These are phyloP conservation scores for Origma solitaria DNA, from an alignment of 2,113 vertebrate species.

Conservation along the genomic window DNA sequence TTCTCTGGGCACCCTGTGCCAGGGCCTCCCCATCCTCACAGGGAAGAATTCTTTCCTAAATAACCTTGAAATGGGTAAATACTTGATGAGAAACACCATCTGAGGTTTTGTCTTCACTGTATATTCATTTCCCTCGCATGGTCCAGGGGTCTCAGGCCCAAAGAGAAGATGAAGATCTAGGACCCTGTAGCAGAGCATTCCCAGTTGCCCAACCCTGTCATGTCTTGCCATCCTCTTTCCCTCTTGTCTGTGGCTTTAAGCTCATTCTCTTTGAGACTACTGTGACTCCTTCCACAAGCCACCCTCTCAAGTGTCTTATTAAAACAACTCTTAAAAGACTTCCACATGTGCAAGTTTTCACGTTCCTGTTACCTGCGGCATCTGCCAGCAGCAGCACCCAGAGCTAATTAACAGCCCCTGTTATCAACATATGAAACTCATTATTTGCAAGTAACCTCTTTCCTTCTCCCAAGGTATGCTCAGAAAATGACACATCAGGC, in stretches of 20 bases:
- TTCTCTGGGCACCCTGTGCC: background rate
- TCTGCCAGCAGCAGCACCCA: background rate
- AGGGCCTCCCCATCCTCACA: background rate
- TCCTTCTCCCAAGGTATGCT: background rate
- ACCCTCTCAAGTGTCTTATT: background rate
- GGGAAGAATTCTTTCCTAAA: background rate
- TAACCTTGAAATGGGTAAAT: background rate
- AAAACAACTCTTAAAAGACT: background rate
- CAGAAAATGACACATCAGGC: background rate
- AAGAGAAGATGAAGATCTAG: fast-evolving
- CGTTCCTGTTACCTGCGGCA: background rate
- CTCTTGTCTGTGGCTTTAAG: fast-evolving
- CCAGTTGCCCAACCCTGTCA: background rate
- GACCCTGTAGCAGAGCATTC: background rate
- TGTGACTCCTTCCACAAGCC: background rate
- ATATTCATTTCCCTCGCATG: fast-evolving
- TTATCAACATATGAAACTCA: background rate
- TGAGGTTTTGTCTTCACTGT: background rate
- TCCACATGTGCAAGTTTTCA: background rate
- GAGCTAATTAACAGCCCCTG: background rate
- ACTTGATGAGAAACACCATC: background rate
- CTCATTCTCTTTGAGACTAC: background rate
- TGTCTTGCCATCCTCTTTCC: no score
- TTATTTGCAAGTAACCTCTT: background rate
- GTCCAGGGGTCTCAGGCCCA: no score